Evolutionary conservation across 2,797 vertebrate species (phyloP), one percentile per base, ranked within the genome.

Genomic region (Sebastes melanostomus): DNA sequence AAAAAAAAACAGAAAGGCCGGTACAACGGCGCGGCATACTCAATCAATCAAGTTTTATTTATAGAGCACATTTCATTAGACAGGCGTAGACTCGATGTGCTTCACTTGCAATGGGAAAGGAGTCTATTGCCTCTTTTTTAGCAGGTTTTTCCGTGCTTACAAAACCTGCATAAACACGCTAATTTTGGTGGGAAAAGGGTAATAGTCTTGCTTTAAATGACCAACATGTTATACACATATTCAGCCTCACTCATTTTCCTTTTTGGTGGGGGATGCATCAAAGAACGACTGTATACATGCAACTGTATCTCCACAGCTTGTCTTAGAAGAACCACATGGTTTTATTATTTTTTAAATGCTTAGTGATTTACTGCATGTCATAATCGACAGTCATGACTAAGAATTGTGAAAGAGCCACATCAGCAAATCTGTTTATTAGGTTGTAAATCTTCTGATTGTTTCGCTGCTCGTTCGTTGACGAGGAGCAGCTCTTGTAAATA

Each of bases 371-470:
- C 38, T 63, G 27, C 20, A 61, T 62, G 69, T 67, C 61, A 24
- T 75, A 50, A 71, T 67, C 30, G 3, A 25, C 75, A 82, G 46
- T 9, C 46, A 50, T 50, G 46, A 50, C 18, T 36, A 36, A 75
- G 52, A 85, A 67, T 42, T 42, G 63, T 30, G 59, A 72, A 72
- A 18, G 29, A 78, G 85, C 56, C 29, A 11, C 79, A 73, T 84
- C 80, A 74, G 68, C 61, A 36, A 65, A 75, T 72, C 36, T 78
- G 54, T 83, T 56, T 24, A 59, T 74, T 46, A 54, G 65, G 38
- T 68, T 73, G 50, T 69, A 77, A 36, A 81, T 85, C 5, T 58
- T 14, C 29, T 61, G 38, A 27, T 42, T 36, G 46, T 87, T 83
- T 70, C 72, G 60, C 32, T 75, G 70, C 38, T 80, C n/a, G 0